These are phyloP conservation scores for Thunnus thynnus DNA, from an alignment of 2,113 vertebrate genomes.

Conservation along the genomic window DNA sequence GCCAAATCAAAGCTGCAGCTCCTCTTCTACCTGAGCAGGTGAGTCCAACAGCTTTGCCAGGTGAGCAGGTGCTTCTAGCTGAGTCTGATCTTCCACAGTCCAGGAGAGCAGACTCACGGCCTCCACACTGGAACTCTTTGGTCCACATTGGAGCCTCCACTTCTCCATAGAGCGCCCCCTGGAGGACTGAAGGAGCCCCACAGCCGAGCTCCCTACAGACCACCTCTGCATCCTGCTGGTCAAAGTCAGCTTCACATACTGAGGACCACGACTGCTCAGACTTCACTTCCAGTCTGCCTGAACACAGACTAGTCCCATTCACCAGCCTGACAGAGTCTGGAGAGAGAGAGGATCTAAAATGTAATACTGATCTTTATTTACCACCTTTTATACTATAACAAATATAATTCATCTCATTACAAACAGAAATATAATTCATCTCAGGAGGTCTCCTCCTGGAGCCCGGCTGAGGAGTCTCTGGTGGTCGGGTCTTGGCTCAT, in stretches of 20 bases:
- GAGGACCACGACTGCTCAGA: background rate
- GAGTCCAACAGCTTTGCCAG: background rate
- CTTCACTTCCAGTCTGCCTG: background rate
- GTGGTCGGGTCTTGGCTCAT: too few relatives aligned
- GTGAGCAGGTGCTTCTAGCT: background rate
- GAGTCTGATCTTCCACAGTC: background rate
- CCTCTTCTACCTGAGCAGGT: background rate
- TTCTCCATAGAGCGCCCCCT: background rate
- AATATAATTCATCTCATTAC: too few relatives aligned
- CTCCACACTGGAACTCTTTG: too few relatives aligned
- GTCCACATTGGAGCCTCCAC: background rate
- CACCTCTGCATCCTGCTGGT: background rate
- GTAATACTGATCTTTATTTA: too few relatives aligned
- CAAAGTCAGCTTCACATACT: background rate
- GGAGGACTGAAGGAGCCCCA: background rate
- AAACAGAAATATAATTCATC: too few relatives aligned
- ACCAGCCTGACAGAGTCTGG: background rate
- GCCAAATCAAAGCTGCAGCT: too few relatives aligned
- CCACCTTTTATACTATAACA: too few relatives aligned
- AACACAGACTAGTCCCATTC: background rate
- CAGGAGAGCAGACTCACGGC: background rate
- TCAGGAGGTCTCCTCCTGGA: too few relatives aligned
- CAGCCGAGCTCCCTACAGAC: slow-evolving; percentile 1
- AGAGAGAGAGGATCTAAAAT: background rate
- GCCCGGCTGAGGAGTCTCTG: too few relatives aligned